These are phyloP conservation scores for Hemicentrotus pulcherrimus DNA, from an alignment of 35 echinoderm and acorn worm species.

Conservation along the genomic window DNA sequence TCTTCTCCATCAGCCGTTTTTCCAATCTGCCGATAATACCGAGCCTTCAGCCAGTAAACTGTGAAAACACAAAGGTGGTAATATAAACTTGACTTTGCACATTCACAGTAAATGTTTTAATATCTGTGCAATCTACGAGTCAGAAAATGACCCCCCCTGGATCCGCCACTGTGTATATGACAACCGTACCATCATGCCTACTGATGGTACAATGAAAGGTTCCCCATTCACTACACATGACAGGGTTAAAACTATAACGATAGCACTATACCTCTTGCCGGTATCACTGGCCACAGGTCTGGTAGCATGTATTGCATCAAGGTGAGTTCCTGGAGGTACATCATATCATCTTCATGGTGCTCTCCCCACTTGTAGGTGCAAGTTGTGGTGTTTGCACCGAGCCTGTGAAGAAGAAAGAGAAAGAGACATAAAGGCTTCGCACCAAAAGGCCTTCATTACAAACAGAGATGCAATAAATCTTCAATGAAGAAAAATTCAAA, in stretches of 20 bases:
- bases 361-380: constrained; percentile 47
- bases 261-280: constrained; percentile 59
- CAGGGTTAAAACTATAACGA: background rate
- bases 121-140: no score
- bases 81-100: background rate
- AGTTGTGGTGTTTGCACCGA: constrained; percentile 8
- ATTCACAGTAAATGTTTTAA: no score
- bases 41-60: constrained; percentile 85
- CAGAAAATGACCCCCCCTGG: no score
- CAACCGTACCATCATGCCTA: background rate
- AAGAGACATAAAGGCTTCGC: no score
- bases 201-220: background rate
- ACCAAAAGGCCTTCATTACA: no score
- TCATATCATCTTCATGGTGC: constrained; percentile 64
- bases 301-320: constrained; percentile 26
- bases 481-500: no score
- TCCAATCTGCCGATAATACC: constrained; percentile 63
- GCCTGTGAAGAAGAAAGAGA: background rate
- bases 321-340: constrained; percentile 64
- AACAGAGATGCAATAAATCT: no score
- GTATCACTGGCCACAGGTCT: constrained; percentile 58
- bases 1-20: constrained; percentile 59
- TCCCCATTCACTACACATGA: background rate
- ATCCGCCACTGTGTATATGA: no score
- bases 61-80: constrained; percentile 14